These are phyloP conservation scores for Nycticryphes semicollaris DNA, from an alignment of 2,113 vertebrate genomes.

Conservation along the genomic window DNA sequence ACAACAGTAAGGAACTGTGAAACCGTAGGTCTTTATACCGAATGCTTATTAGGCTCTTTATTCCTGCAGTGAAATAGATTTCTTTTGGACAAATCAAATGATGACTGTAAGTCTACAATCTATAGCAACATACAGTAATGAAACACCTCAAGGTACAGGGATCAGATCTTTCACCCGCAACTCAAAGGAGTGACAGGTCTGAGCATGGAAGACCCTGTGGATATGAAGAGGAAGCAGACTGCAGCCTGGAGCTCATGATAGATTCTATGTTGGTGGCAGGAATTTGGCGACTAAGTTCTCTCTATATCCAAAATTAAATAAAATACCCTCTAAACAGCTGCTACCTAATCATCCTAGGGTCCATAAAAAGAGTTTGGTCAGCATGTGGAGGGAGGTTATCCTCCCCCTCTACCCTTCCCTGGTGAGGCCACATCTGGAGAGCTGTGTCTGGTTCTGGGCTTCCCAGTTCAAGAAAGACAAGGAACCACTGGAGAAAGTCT, in stretches of 20 bases:
- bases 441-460: background rate
- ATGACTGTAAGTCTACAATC: background rate
- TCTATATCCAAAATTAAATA: background rate
- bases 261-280: background rate
- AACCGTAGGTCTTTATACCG: background rate
- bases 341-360: background rate
- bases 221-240: background rate
- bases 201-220: background rate
- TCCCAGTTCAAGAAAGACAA: background rate
- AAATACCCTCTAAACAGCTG: background rate
- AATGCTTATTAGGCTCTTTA: constrained; percentile 29
- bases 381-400: background rate
- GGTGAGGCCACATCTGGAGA: background rate
- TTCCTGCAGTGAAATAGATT: constrained; percentile 16
- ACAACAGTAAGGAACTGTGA: constrained; percentile 1
- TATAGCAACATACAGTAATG: background rate
- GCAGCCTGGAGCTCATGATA: background rate
- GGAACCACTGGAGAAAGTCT: background rate
- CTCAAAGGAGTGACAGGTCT: background rate
- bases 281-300: background rate
- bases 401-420: background rate
- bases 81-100: background rate
- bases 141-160: background rate
- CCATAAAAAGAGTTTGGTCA: background rate
- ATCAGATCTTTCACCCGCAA: background rate